These are phyloP conservation scores for Rhingia campestris DNA, from an alignment of 2,888 invertebrate genomes.

Conservation along the genomic window DNA sequence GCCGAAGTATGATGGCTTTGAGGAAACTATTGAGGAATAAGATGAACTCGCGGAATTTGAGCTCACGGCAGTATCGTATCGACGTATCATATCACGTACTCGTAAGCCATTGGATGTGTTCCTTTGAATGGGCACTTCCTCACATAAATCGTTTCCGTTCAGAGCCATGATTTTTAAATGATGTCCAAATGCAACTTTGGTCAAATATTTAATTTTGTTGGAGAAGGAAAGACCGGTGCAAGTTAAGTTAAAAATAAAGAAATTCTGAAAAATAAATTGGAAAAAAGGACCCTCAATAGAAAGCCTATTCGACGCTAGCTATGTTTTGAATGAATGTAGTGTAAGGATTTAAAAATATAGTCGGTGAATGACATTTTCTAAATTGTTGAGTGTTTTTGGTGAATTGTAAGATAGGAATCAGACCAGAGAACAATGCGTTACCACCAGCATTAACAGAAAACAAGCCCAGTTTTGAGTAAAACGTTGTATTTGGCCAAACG, in stretches of 20 bases:
- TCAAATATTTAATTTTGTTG: slow-evolving; percentile 34
- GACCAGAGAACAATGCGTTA: too few species aligned
- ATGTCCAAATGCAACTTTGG: slow-evolving; percentile 3
- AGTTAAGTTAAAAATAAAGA: slow-evolving; percentile 34
- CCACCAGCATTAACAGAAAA: too few species aligned
- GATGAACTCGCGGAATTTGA: slow-evolving; percentile 47
- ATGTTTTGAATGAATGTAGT: slow-evolving; percentile 20
- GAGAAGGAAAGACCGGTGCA: slow-evolving; percentile 8
- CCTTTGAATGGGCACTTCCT: neutral
- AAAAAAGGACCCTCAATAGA: slow-evolving; percentile 28
- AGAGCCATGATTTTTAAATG: slow-evolving; percentile 54
- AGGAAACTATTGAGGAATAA: slow-evolving; percentile 76
- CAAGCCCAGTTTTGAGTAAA: too few species aligned
- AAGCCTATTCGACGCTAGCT: slow-evolving; percentile 42
- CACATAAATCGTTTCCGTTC: slow-evolving; percentile 23
- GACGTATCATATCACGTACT: slow-evolving; percentile 80
- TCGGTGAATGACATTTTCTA: too few species aligned
- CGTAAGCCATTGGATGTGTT: slow-evolving; percentile 40
- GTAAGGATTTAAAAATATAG: neutral
- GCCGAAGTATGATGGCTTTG: slow-evolving; percentile 78
- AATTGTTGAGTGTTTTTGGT: too few species aligned
- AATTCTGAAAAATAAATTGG: slow-evolving; percentile 42
- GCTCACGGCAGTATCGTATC: slow-evolving; percentile 78
- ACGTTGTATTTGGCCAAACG: too few species aligned
- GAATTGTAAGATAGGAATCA: too few species aligned